phyloP scores from a whole-genome alignment of 2,888 invertebrate genomes.

The Melieria omissa region DNA sequence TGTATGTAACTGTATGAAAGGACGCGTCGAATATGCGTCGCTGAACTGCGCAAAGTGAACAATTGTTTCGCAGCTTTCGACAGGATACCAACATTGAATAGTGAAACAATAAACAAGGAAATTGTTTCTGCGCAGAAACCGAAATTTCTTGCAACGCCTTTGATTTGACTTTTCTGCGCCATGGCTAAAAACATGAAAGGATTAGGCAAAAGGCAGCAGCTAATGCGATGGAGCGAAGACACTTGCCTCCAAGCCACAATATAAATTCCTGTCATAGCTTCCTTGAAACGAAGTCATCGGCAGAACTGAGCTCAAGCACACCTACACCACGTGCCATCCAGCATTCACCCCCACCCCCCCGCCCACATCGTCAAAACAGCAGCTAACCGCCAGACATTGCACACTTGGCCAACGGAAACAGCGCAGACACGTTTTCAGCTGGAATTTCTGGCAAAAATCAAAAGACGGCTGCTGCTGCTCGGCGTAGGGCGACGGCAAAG shows the following conservation, averaged over 20 bases:
- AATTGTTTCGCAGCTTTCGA: too few species aligned
- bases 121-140: not conserved
- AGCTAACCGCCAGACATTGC: not conserved
- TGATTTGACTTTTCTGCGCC: constrained; percentile 23
- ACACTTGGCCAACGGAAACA: constrained; percentile 17
- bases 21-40: too few species aligned
- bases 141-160: constrained; percentile 13
- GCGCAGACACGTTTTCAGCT: constrained; percentile 22
- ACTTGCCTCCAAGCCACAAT: constrained; percentile 21
- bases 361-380: not conserved
- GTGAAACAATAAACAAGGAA: not conserved
- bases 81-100: not conserved
- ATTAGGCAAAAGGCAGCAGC: constrained; percentile 15
- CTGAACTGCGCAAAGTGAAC: too few species aligned
- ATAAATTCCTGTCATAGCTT: constrained; percentile 21
- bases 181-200: constrained; percentile 30
- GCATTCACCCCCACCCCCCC: not conserved
- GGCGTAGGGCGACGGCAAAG: too few species aligned
- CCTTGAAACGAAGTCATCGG: constrained; percentile 1
- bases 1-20: too few species aligned
- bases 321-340: not conserved
- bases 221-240: not conserved
- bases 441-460: constrained; percentile 21
- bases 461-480: constrained; percentile 1
- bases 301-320: not conserved